A percentile compares a stretch with the other conserved stretches of the same genome.
Evolutionary conservation across 2,888 invertebrate genomes (phyloP).

Genomic region (Meteorus colon): DNA sequence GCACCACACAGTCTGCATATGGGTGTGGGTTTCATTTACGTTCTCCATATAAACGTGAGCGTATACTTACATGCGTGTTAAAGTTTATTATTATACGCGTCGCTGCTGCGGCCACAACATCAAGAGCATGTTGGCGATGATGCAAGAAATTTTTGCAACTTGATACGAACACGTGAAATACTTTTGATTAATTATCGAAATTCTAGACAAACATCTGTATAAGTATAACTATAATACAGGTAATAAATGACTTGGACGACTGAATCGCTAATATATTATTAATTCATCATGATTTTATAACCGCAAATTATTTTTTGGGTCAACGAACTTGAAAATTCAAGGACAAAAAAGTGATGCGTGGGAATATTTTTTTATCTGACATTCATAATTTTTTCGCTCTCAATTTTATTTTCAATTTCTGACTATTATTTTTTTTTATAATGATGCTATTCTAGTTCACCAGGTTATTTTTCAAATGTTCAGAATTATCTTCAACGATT

Average conservation of each 20-base stretch:
- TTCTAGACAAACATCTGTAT: neutral
- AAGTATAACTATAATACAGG: neutral
- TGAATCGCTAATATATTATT: neutral
- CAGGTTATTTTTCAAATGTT: too few relatives aligned
- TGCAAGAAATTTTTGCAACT: constrained; percentile 37
- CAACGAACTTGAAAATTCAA: neutral
- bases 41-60: constrained; percentile 3
- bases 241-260: neutral
- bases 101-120: neutral
- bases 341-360: neutral
- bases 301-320: neutral
- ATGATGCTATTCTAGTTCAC: too few relatives aligned
- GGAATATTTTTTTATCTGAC: neutral
- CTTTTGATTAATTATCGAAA: constrained; percentile 27
- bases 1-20: neutral
- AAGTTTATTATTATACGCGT: constrained; percentile 34
- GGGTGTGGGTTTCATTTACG: constrained; percentile 33
- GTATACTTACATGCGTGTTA: constrained; percentile 35
- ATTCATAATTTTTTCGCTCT: neutral
- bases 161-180: constrained; percentile 9
- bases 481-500: too few relatives aligned
- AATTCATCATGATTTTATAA: neutral
- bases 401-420: neutral
- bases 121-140: constrained; percentile 24
- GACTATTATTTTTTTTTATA: neutral